These are phyloP conservation scores for Rugalucina vietnamica DNA, from an alignment of 2,888 invertebrate species.

Conservation along the genomic window DNA sequence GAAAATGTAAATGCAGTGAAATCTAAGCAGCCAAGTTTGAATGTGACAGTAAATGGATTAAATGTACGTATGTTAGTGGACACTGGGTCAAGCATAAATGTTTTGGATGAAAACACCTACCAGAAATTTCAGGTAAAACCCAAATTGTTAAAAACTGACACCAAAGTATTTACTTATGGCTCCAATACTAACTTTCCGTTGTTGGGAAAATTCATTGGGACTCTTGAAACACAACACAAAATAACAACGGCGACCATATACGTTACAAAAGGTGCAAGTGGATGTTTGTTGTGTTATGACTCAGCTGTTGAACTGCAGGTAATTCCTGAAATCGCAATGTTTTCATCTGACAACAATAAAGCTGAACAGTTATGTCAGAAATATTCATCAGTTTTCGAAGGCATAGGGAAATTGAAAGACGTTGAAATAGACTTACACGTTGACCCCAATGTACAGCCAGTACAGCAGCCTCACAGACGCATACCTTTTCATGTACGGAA, in stretches of 20 bases:
- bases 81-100: too few species aligned
- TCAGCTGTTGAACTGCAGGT: not conserved
- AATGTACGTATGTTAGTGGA: not conserved
- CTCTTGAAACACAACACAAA: not conserved
- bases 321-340: not conserved
- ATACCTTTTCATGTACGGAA: slow-evolving; percentile 62
- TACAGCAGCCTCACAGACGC: slow-evolving; percentile 45
- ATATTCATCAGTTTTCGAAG: slow-evolving; percentile 26
- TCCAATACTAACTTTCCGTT: not conserved
- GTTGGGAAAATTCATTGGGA: not conserved
- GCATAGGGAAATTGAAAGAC: slow-evolving; percentile 49
- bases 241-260: not conserved
- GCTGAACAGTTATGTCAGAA: not conserved
- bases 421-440: slow-evolving; percentile 49
- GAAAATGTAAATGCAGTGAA: not conserved
- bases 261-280: not conserved
- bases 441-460: slow-evolving; percentile 46
- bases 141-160: not conserved
- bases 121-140: not conserved
- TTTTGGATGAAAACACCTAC: not conserved
- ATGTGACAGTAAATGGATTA: not conserved
- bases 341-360: not conserved
- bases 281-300: not conserved
- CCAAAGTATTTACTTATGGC: not conserved
- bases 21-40: not conserved